Base-by-base conservation (phyloP, 2,888 invertebrate genomes). In the Clepsis dumicolana region DNA sequence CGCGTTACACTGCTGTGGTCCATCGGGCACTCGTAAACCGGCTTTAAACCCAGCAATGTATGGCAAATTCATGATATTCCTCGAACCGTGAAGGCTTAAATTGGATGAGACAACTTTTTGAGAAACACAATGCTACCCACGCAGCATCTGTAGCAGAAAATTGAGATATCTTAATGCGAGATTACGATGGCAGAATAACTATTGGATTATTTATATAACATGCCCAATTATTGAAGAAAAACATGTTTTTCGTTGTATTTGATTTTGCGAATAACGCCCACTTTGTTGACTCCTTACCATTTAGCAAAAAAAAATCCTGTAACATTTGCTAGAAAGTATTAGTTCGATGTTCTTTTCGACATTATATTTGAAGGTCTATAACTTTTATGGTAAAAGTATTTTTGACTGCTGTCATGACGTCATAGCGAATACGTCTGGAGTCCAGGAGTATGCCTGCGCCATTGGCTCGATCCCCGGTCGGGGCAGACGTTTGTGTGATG, bases 121-220 rank as follows among this genome's bases (percentile, higher is more conserved):
- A 29, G 44, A 63, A 8, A 53, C n/a, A 27, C 41, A 64, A 54
- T 44, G 21, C 21, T 16, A 41, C 44, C 44, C 29, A 32, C 48
- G 56, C 32, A 32, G 14, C 44, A 44, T 54, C 21, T 56, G 64
- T 18, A 48, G 44, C 44, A 48, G 56, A 56, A 64, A 64, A 64
- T 64, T 64, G 44, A 44, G 44, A 24, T 24, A 32, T 32, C 32
- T 48, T 56, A 32, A 64, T 48, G 24, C 38, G 41, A 29, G 54
- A 54, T 27, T 44, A 54, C 29, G 18, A 44, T 16, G 38, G 25
- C 24, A 25, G 14, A 25, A 52, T 25, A 52, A 25, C 52, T 16
- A 52, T 52, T 25, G 25, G 14, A 10, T 52, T 52, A 25, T 52
- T 52, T 25, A 52, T 52, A 25, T n/a, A 25, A 52, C 50, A 50